These are phyloP conservation scores for Chloroceryle amazona DNA, from an alignment of 2,797 vertebrate species.

Conservation along the genomic window DNA sequence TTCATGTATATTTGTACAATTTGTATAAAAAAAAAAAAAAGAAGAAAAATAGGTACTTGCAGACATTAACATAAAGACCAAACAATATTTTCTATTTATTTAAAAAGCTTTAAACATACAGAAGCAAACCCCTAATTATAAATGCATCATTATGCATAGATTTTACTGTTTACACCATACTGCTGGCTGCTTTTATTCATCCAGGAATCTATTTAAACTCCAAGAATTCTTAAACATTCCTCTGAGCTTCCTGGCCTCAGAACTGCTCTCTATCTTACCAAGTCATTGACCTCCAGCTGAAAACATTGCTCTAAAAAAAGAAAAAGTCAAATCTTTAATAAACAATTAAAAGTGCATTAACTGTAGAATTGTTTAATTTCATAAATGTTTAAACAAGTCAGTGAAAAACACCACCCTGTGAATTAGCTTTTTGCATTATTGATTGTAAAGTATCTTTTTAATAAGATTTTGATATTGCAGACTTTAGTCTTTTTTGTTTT, in stretches of 20 bases:
- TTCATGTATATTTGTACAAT: conserved; percentile 63
- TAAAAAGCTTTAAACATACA: conserved; percentile 73
- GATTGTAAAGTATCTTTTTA: conserved; percentile 77
- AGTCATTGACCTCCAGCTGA: conserved; percentile 74
- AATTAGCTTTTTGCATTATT: conserved; percentile 78
- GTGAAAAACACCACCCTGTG: conserved; percentile 80
- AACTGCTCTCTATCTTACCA: conserved; percentile 67
- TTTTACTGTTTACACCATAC: conserved; percentile 61
- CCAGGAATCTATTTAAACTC: conserved; percentile 65
- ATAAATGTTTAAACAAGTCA: conserved; percentile 77
- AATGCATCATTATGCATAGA: conserved; percentile 56
- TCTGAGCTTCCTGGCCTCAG: conserved; percentile 63
- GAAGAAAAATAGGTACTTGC: conserved; percentile 59
- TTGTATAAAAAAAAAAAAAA: conserved; percentile 43
- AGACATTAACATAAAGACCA: conserved; percentile 77
- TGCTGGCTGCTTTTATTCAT: conserved; percentile 67
- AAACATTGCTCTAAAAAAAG: conserved; percentile 72
- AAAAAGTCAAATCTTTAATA: conserved; percentile 74
- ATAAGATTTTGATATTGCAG: conserved; percentile 73
- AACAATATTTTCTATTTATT: conserved; percentile 77
- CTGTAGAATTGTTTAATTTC: conserved; percentile 76
- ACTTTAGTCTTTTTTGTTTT: conserved; percentile 70
- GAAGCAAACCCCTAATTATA: conserved; percentile 73
- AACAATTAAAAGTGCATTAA: conserved; percentile 81
- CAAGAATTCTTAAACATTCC: conserved; percentile 58